phyloP scores from a whole-genome alignment of 2,888 invertebrate genomes.

The Mellilla xanthometata region DNA sequence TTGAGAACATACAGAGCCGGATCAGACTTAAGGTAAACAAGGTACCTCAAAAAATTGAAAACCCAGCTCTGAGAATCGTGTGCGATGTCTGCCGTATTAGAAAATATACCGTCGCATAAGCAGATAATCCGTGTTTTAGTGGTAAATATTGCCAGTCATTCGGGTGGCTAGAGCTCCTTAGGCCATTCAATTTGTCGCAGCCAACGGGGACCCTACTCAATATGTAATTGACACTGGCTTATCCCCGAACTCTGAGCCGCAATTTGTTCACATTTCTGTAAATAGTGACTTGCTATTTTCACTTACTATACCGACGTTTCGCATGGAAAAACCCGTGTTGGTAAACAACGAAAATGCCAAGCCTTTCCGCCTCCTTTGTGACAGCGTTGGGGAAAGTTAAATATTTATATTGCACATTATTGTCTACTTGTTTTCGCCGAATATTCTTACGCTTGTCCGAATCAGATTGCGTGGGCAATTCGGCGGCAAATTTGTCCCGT shows the following conservation, averaged over 20 bases:
- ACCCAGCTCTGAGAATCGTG: no score
- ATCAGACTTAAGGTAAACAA: no score
- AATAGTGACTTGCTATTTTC: constrained; percentile 55
- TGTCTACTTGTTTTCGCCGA: constrained; percentile 13
- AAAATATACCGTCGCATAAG: constrained; percentile 52
- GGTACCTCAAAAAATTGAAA: no score
- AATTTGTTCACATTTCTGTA: constrained; percentile 69
- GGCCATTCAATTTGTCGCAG: constrained; percentile 73
- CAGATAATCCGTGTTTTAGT: constrained; percentile 58
- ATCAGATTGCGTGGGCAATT: constrained; percentile 8
- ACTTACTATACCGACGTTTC: constrained; percentile 37
- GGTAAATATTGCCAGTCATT: constrained; percentile 72
- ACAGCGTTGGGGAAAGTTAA: constrained; percentile 30
- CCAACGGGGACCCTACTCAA: constrained; percentile 70
- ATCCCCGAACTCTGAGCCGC: constrained; percentile 69
- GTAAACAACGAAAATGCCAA: constrained; percentile 33
- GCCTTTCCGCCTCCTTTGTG: constrained; percentile 28
- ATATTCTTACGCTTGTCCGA: constrained; percentile 10
- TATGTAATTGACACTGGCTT: constrained; percentile 77
- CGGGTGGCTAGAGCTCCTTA: constrained; percentile 49
- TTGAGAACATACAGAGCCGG: no score
- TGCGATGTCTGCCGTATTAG: constrained; percentile 35
- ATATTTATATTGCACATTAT: constrained; percentile 32
- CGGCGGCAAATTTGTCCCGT: background rate
- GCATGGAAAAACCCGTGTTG: constrained; percentile 34